Evolutionary conservation across 2,113 vertebrate genomes (phyloP), one percentile per base, ranked within the genome.

Genomic region (Ardeotis arabs): DNA sequence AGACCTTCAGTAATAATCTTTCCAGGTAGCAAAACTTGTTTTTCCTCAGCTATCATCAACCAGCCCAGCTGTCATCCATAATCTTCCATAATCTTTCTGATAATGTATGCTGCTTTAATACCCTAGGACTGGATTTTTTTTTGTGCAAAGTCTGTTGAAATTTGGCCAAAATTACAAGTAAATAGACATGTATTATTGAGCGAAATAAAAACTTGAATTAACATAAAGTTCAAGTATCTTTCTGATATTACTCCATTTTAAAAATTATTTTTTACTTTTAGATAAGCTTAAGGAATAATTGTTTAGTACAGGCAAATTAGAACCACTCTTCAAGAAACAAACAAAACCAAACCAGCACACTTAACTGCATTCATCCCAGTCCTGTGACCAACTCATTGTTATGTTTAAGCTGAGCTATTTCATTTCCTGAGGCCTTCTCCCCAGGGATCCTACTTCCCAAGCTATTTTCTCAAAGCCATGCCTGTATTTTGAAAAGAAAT

Each of bases 381-480:
- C 56, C 67, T 83, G 73, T 47, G 82, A 93, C 45, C 47, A 60
- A 95, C 69, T 94, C 81, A 83, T 89, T 97, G 58, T 93, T 94
- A 95, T 69, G 29, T 96, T 95, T 97, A 97, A 95, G 22, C 60
- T 83, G 75, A 96, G 67, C 17, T 89, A 77, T 96, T 97, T 97
- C 69, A 93, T 95, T 97, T 97, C 81, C 93, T 74, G 64, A 97
- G 91, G 94, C 67, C 59, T 83, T 72, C 87, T 83, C 95, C 85
- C 95, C 85, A 73, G 92, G 92, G 93, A 97, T 79, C 21, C 74
- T 50, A 55, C 64, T 88, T 89, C 84, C 89, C 89, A 91, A 97
- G 74, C 37, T 82, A 91, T 96, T 98, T 97, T 96, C 95, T 97
- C 86, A 97, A 90, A 97, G 73, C 88, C 95, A 67, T 80, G 95